Evolutionary conservation across 1,140 invertebrate species (phyloP), one percentile per base, ranked within the genome.

Genomic region (Drosophila subpulchrella): DNA sequence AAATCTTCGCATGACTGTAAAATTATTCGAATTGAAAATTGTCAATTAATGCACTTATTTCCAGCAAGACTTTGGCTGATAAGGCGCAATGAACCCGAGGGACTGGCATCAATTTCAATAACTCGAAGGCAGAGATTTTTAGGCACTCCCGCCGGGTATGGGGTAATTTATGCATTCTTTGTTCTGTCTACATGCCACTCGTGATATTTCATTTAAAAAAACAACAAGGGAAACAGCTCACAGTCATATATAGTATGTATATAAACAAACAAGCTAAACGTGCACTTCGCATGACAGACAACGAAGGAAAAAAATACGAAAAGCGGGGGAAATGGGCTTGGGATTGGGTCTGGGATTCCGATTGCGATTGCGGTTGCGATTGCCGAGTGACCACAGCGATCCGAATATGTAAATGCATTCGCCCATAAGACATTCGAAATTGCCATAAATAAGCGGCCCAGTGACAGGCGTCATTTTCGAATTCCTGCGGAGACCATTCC

Each of bases 111-210:
- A 51, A 51, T 51, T 66, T 70, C 61, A 66, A 73, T 85, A 61
- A 81, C 63, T 77, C 53, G 56, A 75, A 81, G 74, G 62, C 60
- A 36, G 62, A 70, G 81, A 85, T 79, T 73, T 85, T 77, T 77
- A 75, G 77, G 61, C 48, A 63, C 55, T 30, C 47, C 46, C 39
- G 11, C 30, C 13, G 61, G 75, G 56, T 39, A 53, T 10, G 57
- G 42, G 65, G 78, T 82, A 88, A 86, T 86, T 88, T 86, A 86
- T 88, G 76, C 78, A 82, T 72, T 86, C 83, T 88, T 88, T 86
- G 82, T 86, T 86, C 82, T 67, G 73, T 46, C 70, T 61, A 63
- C 71, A 62, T 79, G 79, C 27, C 62, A 63, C 58, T 84, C 60
- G 59, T 78, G 75, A 78, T 86, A 79, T 82, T 86, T 75, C 57